These are phyloP conservation scores for Rhopalosiphum padi DNA, from an alignment of 1,140 invertebrate genomes.

Conservation along the genomic window DNA sequence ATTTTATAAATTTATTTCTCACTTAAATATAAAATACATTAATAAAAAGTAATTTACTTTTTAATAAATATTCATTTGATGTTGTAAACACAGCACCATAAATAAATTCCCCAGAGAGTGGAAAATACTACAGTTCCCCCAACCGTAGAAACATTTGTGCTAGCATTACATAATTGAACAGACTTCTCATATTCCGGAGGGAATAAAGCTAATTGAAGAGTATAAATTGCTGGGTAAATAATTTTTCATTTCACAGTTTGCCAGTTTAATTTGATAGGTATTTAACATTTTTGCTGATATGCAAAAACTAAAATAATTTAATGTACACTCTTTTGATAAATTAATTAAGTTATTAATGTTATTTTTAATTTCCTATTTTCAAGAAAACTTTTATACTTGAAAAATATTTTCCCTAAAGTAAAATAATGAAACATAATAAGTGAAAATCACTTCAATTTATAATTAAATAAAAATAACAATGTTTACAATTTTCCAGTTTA, in stretches of 20 bases:
- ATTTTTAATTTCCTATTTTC: neutral
- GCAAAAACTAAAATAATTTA: conserved; percentile 14
- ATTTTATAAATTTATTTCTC: neutral
- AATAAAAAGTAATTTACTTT: neutral
- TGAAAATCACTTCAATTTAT: neutral
- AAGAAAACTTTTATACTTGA: neutral
- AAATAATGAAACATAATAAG: neutral
- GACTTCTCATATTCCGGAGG: conserved; percentile 22
- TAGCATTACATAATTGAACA: conserved; percentile 31
- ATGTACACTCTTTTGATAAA: neutral
- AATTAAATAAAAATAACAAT: neutral
- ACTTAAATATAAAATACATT: neutral
- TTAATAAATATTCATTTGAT: neutral
- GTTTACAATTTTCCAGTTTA: neutral
- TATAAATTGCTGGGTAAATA: conserved; percentile 42
- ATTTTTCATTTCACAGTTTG: conserved; percentile 10
- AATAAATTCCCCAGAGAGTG: neutral
- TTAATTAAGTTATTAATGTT: neutral
- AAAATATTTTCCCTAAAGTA: neutral
- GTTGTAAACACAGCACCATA: neutral
- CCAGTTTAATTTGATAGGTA: neutral
- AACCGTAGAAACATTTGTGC: neutral
- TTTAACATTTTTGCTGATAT: neutral
- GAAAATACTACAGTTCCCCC: neutral
- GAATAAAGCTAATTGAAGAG: conserved; percentile 39